phyloP scores from a whole-genome alignment of 2,888 invertebrate genomes.

The Augiades crinisus region DNA sequence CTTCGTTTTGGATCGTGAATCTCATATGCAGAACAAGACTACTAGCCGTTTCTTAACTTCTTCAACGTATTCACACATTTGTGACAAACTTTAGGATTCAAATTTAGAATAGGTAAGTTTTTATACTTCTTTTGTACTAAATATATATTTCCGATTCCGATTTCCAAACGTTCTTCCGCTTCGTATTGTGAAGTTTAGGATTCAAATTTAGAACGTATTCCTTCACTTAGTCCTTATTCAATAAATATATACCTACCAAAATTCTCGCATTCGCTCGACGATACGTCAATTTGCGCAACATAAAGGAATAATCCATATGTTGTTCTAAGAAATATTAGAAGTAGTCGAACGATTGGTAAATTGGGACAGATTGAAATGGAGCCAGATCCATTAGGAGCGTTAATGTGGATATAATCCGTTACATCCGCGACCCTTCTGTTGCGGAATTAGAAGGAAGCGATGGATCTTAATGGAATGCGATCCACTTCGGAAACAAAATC shows the following conservation, averaged over 20 bases:
- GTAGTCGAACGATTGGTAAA: constrained; percentile 18
- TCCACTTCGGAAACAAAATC: constrained; percentile 29
- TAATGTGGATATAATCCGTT: constrained; percentile 61
- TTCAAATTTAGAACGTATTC: too few species aligned
- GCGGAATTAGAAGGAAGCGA: constrained; percentile 64
- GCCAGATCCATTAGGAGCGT: constrained; percentile 52
- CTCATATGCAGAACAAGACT: not conserved
- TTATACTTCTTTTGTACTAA: too few species aligned
- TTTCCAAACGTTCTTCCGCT: too few species aligned
- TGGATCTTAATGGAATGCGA: constrained; percentile 52
- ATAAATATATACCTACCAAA: too few species aligned
- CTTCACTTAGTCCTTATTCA: too few species aligned
- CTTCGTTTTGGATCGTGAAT: not conserved
- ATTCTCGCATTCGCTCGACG: too few species aligned
- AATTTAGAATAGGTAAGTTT: too few species aligned
- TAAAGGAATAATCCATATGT: not conserved
- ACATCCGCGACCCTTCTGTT: constrained; percentile 60
- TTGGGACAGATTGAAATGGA: constrained; percentile 36
- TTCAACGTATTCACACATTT: not conserved
- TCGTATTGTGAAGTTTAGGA: too few species aligned
- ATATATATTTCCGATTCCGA: too few species aligned
- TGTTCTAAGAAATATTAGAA: constrained; percentile 15
- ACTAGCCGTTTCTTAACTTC: constrained; percentile 1
- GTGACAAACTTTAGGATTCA: not conserved
- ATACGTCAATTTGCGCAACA: too few species aligned